Evolutionary conservation across 2,888 invertebrate genomes (phyloP), one percentile per base, ranked within the genome.

Genomic region (Callyntrura guangdongensis): DNA sequence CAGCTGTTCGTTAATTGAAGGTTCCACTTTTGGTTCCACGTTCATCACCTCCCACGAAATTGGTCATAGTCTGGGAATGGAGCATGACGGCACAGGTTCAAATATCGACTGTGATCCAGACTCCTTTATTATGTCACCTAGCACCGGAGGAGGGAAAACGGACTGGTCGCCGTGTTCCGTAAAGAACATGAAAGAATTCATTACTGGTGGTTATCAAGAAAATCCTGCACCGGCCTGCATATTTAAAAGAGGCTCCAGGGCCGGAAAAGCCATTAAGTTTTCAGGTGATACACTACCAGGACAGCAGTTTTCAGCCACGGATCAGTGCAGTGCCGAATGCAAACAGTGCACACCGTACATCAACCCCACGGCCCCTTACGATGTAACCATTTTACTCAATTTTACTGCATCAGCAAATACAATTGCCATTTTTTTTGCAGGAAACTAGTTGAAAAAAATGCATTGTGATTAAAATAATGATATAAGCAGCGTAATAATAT

Each of bases 1-100:
- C 20, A 92, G 92, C 22, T 92, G 91, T 36, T 92, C 92, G 5
- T 6, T 92, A 53, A 92, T 90, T 25, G 92, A 92, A 83, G 92
- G 82, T 0, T 36, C 22, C 5, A 77, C 81, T 0, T 92, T 92
- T 89, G 88, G 74, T 3, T 83, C 90, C 5, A 82, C 90, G 0
- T 91, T 92, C 25, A 84, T 88, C 11, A 69, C 91, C 9, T 36
- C 90, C 2, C 89, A 91, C 20, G 89, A 89, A 61, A 83, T 89
- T 8, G 88, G 83, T 4, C 90, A 90, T 25, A 79, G 69, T 47
- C 20, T 90, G 0, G 92, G 92, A 22, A 91, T 91, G 90, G 87
- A 90, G 8, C 92, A 92, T 27, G 92, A 92, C 47, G 92, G 92
- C 0, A 17, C 17, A 6, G 86, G 86, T 9, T 47, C n/a, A 8